phyloP scores from a whole-genome alignment of 2,797 vertebrate genomes.

The Pyrocephalus nanus region DNA sequence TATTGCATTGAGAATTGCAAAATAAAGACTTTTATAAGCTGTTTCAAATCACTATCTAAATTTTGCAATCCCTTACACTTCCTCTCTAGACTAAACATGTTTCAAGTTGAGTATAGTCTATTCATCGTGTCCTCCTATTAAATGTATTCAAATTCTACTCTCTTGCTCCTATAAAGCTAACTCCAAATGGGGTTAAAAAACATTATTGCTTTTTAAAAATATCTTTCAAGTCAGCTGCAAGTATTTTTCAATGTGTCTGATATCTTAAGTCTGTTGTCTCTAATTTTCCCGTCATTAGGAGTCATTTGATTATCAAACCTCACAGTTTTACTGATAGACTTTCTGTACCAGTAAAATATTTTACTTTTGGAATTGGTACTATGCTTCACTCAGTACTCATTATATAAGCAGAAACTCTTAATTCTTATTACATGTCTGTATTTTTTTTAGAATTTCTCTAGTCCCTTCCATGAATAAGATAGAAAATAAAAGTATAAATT shows the following conservation, averaged over 20 bases:
- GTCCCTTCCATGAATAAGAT: not conserved
- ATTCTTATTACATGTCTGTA: not conserved
- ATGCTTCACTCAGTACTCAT: not conserved
- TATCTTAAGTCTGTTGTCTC: constrained; percentile 36
- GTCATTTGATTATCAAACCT: not conserved
- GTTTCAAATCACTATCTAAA: not conserved
- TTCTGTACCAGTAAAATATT: constrained; percentile 11
- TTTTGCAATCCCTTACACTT: not conserved
- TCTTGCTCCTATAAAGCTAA: constrained; percentile 32
- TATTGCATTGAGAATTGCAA: not conserved
- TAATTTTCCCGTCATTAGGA: constrained; percentile 35
- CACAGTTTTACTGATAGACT: not conserved
- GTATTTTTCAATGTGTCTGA: constrained; percentile 6
- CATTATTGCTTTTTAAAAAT: constrained; percentile 10
- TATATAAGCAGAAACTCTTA: not conserved
- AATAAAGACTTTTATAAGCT: not conserved
- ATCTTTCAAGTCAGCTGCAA: constrained; percentile 38
- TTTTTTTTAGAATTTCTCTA: not conserved
- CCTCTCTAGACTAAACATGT: not conserved
- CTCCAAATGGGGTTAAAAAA: not conserved
- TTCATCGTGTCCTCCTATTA: not conserved
- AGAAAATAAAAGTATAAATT: not conserved
- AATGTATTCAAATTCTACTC: not conserved
- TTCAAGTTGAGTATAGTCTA: not conserved
- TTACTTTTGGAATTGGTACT: not conserved